These are phyloP conservation scores for Drosophila fungiperda DNA, from an alignment of 2,888 invertebrate species.

Conservation along the genomic window DNA sequence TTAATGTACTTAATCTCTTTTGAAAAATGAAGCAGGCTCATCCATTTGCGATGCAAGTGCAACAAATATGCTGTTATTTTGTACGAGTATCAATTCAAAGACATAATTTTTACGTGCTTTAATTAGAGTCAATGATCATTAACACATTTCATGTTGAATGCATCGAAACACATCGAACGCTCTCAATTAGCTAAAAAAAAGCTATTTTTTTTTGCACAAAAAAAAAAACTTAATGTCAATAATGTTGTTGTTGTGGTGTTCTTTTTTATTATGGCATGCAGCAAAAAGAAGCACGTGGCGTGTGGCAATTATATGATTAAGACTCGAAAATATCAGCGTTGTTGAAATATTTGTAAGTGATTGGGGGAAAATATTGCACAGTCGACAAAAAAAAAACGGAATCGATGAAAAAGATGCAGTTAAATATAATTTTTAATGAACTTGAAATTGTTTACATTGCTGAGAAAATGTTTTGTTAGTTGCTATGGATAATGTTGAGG, in stretches of 20 bases:
- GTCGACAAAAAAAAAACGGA: neutral
- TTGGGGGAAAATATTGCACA: neutral
- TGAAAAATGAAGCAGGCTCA: neutral
- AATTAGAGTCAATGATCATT: slow-evolving; percentile 7
- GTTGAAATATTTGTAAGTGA: slow-evolving; percentile 30
- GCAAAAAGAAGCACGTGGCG: slow-evolving; percentile 36
- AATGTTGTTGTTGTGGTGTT: neutral
- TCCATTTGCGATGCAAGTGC: neutral
- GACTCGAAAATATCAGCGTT: slow-evolving; percentile 11
- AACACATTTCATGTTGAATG: slow-evolving; percentile 5
- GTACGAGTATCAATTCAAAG: neutral
- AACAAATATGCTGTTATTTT: neutral
- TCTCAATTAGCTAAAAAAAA: slow-evolving; percentile 18
- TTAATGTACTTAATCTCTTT: no score
- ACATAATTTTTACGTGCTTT: neutral
- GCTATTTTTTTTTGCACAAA: neutral
- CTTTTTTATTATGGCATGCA: slow-evolving; percentile 35
- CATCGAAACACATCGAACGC: slow-evolving; percentile 5
- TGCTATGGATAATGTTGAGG: neutral
- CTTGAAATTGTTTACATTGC: slow-evolving; percentile 71
- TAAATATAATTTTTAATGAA: slow-evolving; percentile 56
- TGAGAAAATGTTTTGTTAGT: slow-evolving; percentile 62
- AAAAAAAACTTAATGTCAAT: slow-evolving; percentile 16
- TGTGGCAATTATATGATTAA: slow-evolving; percentile 44
- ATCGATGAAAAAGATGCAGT: slow-evolving; percentile 14